Evolutionary conservation across 2,797 vertebrate species (phyloP).

Genomic region (Tinamus major): DNA sequence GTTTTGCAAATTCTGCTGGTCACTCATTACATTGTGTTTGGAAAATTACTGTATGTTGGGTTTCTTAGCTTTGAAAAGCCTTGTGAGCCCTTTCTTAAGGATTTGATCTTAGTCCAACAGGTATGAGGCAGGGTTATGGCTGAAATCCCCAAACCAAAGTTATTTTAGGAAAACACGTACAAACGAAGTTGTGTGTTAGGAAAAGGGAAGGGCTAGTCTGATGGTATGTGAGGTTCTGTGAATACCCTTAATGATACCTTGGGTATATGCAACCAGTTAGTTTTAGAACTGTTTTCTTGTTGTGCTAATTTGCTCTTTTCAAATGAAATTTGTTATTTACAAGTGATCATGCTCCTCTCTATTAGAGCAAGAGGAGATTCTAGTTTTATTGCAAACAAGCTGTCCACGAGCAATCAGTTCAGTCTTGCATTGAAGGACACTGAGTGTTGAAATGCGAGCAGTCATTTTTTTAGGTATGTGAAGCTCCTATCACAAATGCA

Average conservation of each 20-base stretch:
- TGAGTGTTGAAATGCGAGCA: neutral
- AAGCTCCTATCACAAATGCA: neutral
- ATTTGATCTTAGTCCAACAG: neutral
- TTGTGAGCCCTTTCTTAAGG: neutral
- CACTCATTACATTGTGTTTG: rapidly evolving
- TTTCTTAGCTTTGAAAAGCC: conserved; percentile 12
- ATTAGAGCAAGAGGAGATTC: neutral
- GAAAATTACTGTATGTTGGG: conserved; percentile 35
- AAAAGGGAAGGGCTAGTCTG: neutral
- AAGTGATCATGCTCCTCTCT: neutral
- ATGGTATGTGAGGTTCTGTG: conserved; percentile 15
- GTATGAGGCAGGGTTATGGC: neutral
- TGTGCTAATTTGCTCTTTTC: neutral
- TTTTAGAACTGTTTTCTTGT: neutral
- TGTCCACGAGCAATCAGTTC: neutral
- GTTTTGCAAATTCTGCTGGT: neutral
- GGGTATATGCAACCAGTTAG: neutral
- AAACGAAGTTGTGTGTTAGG: neutral
- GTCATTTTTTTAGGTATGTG: neutral
- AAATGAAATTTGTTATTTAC: neutral
- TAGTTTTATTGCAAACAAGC: neutral
- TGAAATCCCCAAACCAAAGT: conserved; percentile 27
- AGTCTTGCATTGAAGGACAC: neutral
- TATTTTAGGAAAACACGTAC: conserved; percentile 34
- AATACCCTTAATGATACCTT: neutral